phyloP scores from a whole-genome alignment of 2,113 vertebrate genomes.

The Elanus axillaris region DNA sequence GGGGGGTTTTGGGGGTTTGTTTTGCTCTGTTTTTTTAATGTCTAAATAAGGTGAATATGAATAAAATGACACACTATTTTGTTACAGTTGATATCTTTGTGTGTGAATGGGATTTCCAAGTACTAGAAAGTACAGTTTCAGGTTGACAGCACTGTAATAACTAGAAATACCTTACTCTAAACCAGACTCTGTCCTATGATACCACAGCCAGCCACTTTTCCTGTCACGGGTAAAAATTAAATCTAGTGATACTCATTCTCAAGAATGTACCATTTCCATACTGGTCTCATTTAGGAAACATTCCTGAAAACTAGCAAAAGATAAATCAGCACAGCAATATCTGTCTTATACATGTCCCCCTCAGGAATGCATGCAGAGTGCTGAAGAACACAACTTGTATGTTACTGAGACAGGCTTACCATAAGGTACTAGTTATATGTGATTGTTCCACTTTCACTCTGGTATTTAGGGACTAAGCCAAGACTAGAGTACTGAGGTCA shows the following conservation, averaged over 20 bases:
- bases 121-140: background rate
- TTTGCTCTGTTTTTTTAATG: background rate
- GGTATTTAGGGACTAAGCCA: background rate
- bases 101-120: background rate
- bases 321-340: background rate
- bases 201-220: background rate
- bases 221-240: background rate
- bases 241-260: background rate
- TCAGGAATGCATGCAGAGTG: background rate
- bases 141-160: background rate
- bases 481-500: background rate
- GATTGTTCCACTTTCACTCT: background rate
- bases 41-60: background rate
- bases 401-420: background rate
- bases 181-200: background rate
- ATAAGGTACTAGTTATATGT: background rate
- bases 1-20: too few species aligned
- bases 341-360: rapidly evolving
- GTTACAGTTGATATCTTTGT: background rate
- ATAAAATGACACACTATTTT: background rate
- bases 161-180: background rate
- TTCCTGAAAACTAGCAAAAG: background rate
- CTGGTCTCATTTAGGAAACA: background rate
- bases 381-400: background rate
- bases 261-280: background rate